Percentiles rank a stretch among this genome's conserved stretches.
Conservation (phyloP, 2,113 vertebrate genomes). For the human region DNA sequence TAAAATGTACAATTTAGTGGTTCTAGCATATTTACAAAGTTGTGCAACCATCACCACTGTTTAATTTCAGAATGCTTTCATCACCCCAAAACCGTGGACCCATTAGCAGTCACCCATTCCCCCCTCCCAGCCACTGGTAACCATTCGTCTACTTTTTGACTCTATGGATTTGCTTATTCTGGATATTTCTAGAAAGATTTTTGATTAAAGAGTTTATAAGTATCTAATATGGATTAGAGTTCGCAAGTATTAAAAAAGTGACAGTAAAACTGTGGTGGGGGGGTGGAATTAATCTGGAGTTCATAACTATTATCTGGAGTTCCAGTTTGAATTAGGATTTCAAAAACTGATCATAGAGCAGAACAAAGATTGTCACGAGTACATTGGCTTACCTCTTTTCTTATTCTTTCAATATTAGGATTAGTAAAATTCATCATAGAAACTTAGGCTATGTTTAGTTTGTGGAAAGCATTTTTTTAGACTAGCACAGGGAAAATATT, state of each 20-base stretch:
- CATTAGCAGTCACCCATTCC: too few species aligned
- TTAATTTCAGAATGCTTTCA: not conserved
- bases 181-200: not conserved
- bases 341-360: not conserved
- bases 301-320: not conserved
- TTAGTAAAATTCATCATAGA: not conserved
- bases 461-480: not conserved
- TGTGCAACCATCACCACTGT: not conserved
- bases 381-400: not conserved
- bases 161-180: not conserved
- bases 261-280: not conserved
- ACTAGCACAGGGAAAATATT: not conserved
- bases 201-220: not conserved
- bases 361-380: not conserved
- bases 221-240: not conserved
- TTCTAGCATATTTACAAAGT: not conserved
- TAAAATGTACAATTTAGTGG: not conserved
- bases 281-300: not conserved
- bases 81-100: not conserved
- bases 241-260: not conserved
- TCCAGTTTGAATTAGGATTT: not conserved
- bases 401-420: not conserved
- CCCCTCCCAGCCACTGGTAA: not conserved
- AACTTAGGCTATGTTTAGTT: not conserved
- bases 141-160: not conserved